Conservation (phyloP, 2,113 vertebrate genomes). For the Cyphomyrus plagiostoma region DNA sequence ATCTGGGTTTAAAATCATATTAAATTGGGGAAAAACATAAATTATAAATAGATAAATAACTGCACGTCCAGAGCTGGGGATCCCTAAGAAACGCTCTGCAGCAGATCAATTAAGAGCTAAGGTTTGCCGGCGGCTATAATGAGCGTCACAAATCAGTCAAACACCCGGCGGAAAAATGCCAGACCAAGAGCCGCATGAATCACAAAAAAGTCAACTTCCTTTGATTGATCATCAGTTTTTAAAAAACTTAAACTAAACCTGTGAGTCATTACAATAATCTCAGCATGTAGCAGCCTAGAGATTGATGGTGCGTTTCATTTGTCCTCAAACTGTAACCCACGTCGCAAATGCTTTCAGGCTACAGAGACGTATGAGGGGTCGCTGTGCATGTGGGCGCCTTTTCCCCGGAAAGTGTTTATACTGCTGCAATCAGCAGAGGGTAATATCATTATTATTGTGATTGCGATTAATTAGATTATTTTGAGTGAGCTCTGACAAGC, state of each 20-base stretch:
- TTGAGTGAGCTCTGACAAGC: conserved; percentile 56
- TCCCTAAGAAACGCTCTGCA: background rate
- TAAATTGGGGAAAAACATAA: background rate
- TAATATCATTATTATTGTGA: conserved; percentile 56
- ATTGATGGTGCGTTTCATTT: background rate
- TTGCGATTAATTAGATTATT: conserved; percentile 68
- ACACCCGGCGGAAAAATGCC: background rate
- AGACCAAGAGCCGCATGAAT: background rate
- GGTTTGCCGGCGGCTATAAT: background rate
- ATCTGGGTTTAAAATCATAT: background rate
- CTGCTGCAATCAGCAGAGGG: conserved; percentile 24
- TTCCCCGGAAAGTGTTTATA: background rate
- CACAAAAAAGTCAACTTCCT: background rate
- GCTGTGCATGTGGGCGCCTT: background rate
- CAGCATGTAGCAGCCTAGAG: background rate
- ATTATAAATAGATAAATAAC: background rate
- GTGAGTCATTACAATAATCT: background rate
- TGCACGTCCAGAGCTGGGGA: background rate
- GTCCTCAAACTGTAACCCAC: background rate
- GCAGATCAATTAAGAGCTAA: background rate
- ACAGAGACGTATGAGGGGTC: background rate
- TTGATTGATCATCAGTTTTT: background rate
- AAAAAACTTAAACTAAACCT: background rate
- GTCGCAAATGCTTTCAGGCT: background rate
- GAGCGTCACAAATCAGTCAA: background rate